A percentile compares a stretch with the other conserved stretches of the same genome.
These are phyloP conservation scores for Choreutis nemorana DNA, from an alignment of 2,888 invertebrate species.

Conservation along the genomic window DNA sequence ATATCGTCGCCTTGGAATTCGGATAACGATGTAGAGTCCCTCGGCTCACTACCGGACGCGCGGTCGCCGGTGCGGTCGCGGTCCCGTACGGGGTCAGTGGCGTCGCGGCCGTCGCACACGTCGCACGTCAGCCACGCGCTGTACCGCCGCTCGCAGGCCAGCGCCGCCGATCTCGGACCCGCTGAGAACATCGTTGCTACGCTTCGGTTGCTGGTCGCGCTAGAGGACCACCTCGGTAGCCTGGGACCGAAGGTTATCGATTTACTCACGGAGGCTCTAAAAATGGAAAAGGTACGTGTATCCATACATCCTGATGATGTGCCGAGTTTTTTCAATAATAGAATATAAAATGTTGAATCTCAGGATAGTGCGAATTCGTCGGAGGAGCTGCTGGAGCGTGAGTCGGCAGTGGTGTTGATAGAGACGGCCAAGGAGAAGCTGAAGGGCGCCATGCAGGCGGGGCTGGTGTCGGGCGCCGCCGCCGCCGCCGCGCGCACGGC, in stretches of 20 bases:
- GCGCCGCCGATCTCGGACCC: slow-evolving; percentile 31
- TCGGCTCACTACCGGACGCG: slow-evolving; percentile 26
- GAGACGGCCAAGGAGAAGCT: slow-evolving; percentile 89
- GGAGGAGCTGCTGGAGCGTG: slow-evolving; percentile 75
- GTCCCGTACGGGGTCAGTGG: slow-evolving; percentile 13
- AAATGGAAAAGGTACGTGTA: slow-evolving; percentile 75
- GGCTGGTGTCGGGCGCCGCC: slow-evolving; percentile 67
- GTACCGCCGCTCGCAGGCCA: slow-evolving; percentile 8
- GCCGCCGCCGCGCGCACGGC: slow-evolving; percentile 77
- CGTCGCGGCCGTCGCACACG: slow-evolving; percentile 14
- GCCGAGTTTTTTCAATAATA: not conserved
- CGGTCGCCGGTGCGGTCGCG: slow-evolving; percentile 18
- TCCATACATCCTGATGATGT: no score
- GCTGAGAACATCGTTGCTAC: slow-evolving; percentile 71
- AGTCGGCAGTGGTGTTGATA: slow-evolving; percentile 77
- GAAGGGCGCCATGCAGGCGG: slow-evolving; percentile 78
- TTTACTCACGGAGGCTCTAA: slow-evolving; percentile 77
- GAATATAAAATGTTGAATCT: not conserved
- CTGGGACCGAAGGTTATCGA: slow-evolving; percentile 82
- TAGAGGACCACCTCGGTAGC: slow-evolving; percentile 86
- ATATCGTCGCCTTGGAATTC: slow-evolving; percentile 49
- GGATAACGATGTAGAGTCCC: slow-evolving; percentile 33
- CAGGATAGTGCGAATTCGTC: slow-evolving; percentile 74
- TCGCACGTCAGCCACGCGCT: slow-evolving; percentile 9
- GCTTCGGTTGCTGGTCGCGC: slow-evolving; percentile 77